A percentile compares a stretch with the other conserved stretches of the same genome.
phyloP scores from a whole-genome alignment of 2,888 invertebrate genomes.

The Baronia brevicornis region DNA sequence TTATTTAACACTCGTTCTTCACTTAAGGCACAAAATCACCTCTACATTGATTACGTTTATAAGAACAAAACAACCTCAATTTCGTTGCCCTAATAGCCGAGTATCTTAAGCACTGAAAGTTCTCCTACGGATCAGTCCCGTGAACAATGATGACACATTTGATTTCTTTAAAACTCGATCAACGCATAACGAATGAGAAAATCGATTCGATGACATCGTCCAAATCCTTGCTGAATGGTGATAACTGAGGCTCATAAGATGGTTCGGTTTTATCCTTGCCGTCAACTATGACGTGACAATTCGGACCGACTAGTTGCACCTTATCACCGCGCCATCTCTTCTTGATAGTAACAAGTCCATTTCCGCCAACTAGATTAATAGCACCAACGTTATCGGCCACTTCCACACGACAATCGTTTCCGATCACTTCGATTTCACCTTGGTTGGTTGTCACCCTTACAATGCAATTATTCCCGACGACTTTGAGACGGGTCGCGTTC shows the following conservation, averaged over 20 bases:
- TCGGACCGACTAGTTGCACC: constrained; percentile 51
- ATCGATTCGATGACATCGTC: constrained; percentile 67
- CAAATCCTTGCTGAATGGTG: constrained; percentile 64
- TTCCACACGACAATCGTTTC: constrained; percentile 61
- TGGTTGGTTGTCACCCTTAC: constrained; percentile 49
- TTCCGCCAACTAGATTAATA: constrained; percentile 57
- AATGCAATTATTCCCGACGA: constrained; percentile 62
- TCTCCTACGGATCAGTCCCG: constrained; percentile 10
- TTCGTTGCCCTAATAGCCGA: neutral
- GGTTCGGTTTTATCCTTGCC: constrained; percentile 50
- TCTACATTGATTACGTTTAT: no score
- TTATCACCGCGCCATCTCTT: constrained; percentile 52
- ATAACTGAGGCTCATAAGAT: constrained; percentile 56
- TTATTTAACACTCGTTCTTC: no score
- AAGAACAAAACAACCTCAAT: constrained; percentile 3
- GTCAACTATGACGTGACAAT: constrained; percentile 49
- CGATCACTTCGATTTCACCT: constrained; percentile 64
- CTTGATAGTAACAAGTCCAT: constrained; percentile 46
- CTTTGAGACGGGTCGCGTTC: constrained; percentile 51
- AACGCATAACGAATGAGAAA: constrained; percentile 67
- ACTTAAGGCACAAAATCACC: no score
- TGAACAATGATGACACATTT: constrained; percentile 16
- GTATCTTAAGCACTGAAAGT: constrained; percentile 6
- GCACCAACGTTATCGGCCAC: constrained; percentile 52
- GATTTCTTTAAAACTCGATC: constrained; percentile 22